Percentiles rank a stretch among this genome's conserved stretches.
phyloP scores from a whole-genome alignment of 23 tunicate species.

The Styela plicata region DNA sequence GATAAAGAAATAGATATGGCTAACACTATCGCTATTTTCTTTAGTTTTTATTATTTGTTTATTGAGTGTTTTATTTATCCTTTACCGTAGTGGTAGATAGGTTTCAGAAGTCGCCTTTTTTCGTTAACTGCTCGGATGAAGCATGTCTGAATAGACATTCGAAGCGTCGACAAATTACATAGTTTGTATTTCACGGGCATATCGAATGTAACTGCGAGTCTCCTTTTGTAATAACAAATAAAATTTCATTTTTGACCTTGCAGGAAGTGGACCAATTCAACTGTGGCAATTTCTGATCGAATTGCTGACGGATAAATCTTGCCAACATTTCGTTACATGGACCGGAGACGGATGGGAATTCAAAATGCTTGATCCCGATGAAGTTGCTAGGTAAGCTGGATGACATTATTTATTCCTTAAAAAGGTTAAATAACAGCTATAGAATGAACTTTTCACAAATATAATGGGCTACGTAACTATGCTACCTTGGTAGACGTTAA shows the following conservation, averaged over 20 bases:
- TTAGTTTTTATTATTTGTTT: too few species aligned
- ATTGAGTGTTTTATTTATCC: too few species aligned
- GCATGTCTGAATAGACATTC: too few species aligned
- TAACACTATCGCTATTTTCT: too few species aligned
- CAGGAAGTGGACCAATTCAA: slow-evolving; percentile 96
- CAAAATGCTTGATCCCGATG: slow-evolving; percentile 95
- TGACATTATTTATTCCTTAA: too few species aligned
- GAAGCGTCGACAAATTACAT: too few species aligned
- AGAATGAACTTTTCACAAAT: background rate
- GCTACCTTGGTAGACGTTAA: too few species aligned
- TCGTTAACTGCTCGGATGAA: background rate
- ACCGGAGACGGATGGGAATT: slow-evolving; percentile 99
- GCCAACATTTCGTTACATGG: slow-evolving; percentile 96
- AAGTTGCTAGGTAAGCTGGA: slow-evolving; percentile 67
- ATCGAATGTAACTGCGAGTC: too few species aligned
- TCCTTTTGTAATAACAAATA: background rate
- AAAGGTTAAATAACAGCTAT: background rate
- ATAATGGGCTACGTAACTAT: too few species aligned
- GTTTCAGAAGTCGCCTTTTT: too few species aligned
- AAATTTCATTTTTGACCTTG: slow-evolving; percentile 3
- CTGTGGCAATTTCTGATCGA: slow-evolving; percentile 97
- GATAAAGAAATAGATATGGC: too few species aligned
- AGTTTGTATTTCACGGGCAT: background rate
- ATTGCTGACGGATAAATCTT: slow-evolving; percentile 81
- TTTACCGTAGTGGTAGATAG: too few species aligned